Conservation (phyloP, 2,113 vertebrate species). For the Dryoscopus gambensis region DNA sequence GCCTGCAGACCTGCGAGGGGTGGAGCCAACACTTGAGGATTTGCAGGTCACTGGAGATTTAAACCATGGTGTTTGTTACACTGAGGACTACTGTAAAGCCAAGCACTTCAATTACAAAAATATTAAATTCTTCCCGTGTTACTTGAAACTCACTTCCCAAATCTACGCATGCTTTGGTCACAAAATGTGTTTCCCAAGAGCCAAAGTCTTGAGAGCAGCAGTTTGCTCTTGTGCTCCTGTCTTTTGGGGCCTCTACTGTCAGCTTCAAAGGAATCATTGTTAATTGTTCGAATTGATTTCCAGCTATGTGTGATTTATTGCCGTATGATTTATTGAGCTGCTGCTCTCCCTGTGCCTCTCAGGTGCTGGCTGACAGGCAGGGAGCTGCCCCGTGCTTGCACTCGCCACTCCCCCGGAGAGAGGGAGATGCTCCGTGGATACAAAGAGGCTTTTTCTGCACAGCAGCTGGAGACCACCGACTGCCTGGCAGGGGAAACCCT, state of each 20-base stretch:
- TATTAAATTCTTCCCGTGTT: neutral
- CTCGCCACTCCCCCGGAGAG: neutral
- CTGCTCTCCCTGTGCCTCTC: neutral
- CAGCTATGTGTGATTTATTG: slow-evolving; percentile 25
- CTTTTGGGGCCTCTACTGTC: neutral
- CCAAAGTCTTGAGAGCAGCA: neutral
- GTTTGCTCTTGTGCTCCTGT: neutral
- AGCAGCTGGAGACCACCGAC: neutral
- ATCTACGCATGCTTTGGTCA: neutral
- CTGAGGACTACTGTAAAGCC: neutral
- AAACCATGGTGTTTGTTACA: neutral
- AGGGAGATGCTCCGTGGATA: neutral
- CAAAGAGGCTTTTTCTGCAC: neutral
- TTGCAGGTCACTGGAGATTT: neutral
- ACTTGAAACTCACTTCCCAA: neutral
- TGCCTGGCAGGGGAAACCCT: neutral
- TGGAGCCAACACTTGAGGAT: neutral
- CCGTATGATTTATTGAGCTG: neutral
- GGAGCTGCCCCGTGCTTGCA: neutral
- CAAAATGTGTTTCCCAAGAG: neutral
- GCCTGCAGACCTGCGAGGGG: fast-evolving
- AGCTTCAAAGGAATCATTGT: neutral
- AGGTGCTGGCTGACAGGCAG: slow-evolving; percentile 12
- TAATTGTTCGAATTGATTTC: neutral
- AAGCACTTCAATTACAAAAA: neutral